Conservation (phyloP, 2,797 vertebrate species). For the Spinibarbus caldwelli region DNA sequence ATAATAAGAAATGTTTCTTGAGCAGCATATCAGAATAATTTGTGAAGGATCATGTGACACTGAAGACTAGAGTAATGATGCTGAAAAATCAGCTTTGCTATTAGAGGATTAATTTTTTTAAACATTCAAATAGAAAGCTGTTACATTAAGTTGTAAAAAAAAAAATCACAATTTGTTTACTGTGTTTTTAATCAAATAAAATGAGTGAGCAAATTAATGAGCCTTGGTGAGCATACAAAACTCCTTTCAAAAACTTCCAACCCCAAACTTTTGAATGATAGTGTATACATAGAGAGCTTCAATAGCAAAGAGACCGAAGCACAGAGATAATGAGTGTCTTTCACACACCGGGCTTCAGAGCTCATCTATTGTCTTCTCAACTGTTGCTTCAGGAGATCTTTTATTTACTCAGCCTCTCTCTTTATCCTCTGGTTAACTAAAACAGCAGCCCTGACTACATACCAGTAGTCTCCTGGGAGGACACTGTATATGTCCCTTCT, state of each 20-base stretch:
- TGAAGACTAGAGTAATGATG: background rate
- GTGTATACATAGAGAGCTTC: background rate
- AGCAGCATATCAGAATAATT: background rate
- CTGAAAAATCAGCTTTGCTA: background rate
- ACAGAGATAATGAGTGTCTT: conserved; percentile 30
- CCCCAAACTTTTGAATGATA: background rate
- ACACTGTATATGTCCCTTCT: conserved; percentile 18
- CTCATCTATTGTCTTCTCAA: conserved; percentile 50
- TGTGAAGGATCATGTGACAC: background rate
- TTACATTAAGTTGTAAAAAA: background rate
- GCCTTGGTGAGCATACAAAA: background rate
- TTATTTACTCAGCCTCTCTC: conserved; percentile 49
- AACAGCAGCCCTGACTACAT: conserved; percentile 40
- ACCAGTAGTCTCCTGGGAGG: conserved; percentile 1
- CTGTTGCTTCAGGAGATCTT: conserved; percentile 44
- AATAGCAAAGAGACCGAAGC: conserved; percentile 2
- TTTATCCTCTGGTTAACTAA: conserved; percentile 39
- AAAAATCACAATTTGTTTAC: background rate
- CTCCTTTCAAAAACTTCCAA: background rate
- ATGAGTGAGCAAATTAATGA: background rate
- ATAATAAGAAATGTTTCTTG: background rate
- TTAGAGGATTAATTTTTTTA: background rate
- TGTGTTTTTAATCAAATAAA: background rate
- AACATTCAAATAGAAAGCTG: background rate
- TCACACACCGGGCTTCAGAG: conserved; percentile 35